Base-by-base conservation (phyloP, 2,888 invertebrate species). In the Melanophora roralis region DNA sequence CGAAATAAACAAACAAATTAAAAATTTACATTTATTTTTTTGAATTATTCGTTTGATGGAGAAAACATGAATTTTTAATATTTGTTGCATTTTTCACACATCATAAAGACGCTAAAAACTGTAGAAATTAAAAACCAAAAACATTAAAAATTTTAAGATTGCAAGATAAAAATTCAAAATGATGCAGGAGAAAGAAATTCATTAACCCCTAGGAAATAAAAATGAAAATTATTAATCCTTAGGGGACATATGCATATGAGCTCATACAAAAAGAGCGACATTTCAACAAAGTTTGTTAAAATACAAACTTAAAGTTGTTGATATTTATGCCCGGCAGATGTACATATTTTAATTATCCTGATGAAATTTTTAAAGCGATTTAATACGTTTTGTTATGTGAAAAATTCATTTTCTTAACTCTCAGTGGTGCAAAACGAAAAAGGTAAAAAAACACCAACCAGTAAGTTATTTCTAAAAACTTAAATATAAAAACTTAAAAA, bases 51-150 rank as follows among this genome's bases (percentile, higher is more conserved):
- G 40, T 65, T 79, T 79, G 59, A 55, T 14, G 65, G 60, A 55
- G 75, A 5, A 72, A 76, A 80, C 76, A 80, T 64, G 72, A 80
- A 68, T 80, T 80, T 80, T 51, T 68, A 72, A 76, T 76, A 73
- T 80, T 80, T 72, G 62, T 80, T 62, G 75, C 67, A 68, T 76
- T 72, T 79, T 80, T 80, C 78, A 77, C 81, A 81, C 81, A 78
- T 81, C 81, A 49, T 81, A 78, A 78, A 60, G 55, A 38, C 59
- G 38, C 49, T 59, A 11, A 74, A 59, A 65, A 69, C 23, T 59
- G n/a, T 38, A 11, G 21, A 75, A 57, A 59, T 65, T 62, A 76
- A 68, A 64, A 45, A 47, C 51, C 60, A 59, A 55, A 53, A 57
- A 34, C 19, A 38, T 27, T 60, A 43, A 19, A 47, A n/a, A 75